Conservation (phyloP, 1,140 invertebrate species). For the Musca domestica region DNA sequence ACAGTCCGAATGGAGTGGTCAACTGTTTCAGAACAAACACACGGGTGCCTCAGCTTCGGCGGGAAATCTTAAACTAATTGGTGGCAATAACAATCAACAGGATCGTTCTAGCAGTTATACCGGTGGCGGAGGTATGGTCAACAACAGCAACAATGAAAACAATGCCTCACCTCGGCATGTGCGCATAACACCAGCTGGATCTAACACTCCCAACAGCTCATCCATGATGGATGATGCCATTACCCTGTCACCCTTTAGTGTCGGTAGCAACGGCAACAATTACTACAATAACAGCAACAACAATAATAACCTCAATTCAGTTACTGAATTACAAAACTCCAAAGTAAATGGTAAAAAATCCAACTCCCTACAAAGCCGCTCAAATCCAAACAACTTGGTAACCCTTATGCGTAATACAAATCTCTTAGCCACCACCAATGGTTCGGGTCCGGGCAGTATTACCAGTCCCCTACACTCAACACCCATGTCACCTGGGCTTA, state of each 20-base stretch:
- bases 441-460: slow-evolving; percentile 20
- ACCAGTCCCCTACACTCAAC: slow-evolving; percentile 45
- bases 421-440: slow-evolving; percentile 17
- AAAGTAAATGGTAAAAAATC: not conserved
- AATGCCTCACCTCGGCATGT: slow-evolving; percentile 4
- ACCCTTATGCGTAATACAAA: slow-evolving; percentile 34
- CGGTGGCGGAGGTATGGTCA: slow-evolving; percentile 53
- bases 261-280: slow-evolving; percentile 6
- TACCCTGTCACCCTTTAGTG: slow-evolving; percentile 21
- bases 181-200: slow-evolving; percentile 8
- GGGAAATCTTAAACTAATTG: slow-evolving; percentile 27
- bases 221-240: slow-evolving; percentile 23
- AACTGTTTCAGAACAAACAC: slow-evolving; percentile 28
- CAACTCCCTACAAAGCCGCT: slow-evolving; percentile 4
- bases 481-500: slow-evolving; percentile 67
- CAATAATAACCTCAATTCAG: too few species aligned
- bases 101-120: slow-evolving; percentile 33
- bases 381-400: slow-evolving; percentile 19
- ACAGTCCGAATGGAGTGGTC: slow-evolving; percentile 45
- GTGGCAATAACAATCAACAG: slow-evolving; percentile 30
- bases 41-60: not conserved
- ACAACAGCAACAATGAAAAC: slow-evolving; percentile 42
- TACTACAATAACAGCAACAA: not conserved
- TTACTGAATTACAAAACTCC: too few species aligned
- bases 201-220: slow-evolving; percentile 6